Conservation (phyloP, 2,113 vertebrate genomes). For the Triplophysa siluroides region DNA sequence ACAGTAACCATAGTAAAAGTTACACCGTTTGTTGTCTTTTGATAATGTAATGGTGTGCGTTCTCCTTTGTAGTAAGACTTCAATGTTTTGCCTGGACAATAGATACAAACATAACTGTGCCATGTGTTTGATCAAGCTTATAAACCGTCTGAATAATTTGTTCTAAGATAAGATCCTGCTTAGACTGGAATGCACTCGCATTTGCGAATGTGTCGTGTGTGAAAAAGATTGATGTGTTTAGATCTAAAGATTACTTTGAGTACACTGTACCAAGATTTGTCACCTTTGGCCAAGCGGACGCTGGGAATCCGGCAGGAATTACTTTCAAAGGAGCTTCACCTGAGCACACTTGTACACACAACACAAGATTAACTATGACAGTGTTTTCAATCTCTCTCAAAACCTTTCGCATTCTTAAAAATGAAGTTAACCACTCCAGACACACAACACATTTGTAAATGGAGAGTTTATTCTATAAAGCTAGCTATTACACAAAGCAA, state of each 20-base stretch:
- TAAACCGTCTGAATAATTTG: constrained; percentile 15
- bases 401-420: not conserved
- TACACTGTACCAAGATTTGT: constrained; percentile 49
- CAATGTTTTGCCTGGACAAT: constrained; percentile 11
- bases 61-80: not conserved
- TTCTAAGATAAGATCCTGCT: constrained; percentile 8
- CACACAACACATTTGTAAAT: no score
- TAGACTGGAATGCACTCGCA: not conserved
- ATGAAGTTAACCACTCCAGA: not conserved
- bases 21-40: not conserved
- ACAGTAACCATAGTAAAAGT: not conserved
- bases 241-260: constrained; percentile 53
- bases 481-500: not conserved
- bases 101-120: constrained; percentile 48
- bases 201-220: constrained; percentile 42
- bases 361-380: constrained; percentile 15
- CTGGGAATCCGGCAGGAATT: constrained; percentile 42
- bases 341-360: constrained; percentile 24
- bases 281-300: constrained; percentile 24
- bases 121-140: constrained; percentile 54
- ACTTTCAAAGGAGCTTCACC: constrained; percentile 28
- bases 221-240: constrained; percentile 45
- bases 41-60: constrained; percentile 42
- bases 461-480: not conserved
- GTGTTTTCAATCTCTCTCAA: not conserved